phyloP scores from a whole-genome alignment of 2,113 vertebrate genomes.

The Poeciliopsis occidentalis region DNA sequence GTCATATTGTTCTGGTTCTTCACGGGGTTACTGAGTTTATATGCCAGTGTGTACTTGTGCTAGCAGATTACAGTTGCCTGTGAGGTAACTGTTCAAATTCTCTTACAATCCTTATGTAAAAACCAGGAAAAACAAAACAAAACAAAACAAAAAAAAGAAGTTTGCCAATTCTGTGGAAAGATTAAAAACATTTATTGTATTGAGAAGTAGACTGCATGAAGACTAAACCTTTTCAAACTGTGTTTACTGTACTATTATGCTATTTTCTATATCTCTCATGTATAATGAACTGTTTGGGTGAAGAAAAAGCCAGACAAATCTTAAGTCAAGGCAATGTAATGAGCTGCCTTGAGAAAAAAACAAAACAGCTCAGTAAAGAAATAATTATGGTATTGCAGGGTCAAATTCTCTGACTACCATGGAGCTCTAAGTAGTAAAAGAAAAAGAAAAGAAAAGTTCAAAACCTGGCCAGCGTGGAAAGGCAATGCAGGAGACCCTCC shows the following conservation, averaged over 20 bases:
- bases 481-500: too few relatives aligned
- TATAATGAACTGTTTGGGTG: background rate
- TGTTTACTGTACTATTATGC: background rate
- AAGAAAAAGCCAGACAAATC: background rate
- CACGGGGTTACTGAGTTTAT: slow-evolving; percentile 60
- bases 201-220: background rate
- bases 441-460: background rate
- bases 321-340: too few relatives aligned
- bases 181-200: background rate
- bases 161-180: background rate
- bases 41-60: slow-evolving; percentile 33
- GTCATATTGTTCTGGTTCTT: slow-evolving; percentile 31
- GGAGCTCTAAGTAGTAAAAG: background rate
- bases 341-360: background rate
- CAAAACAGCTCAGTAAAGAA: too few relatives aligned
- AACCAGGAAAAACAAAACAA: background rate
- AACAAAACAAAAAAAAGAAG: background rate
- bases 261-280: background rate
- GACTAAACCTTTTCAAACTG: background rate
- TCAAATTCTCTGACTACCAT: too few relatives aligned
- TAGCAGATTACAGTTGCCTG: slow-evolving; percentile 56
- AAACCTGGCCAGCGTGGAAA: slow-evolving; percentile 1
- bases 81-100: slow-evolving; percentile 18
- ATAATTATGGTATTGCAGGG: too few relatives aligned
- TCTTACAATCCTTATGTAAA: background rate